phyloP scores from a whole-genome alignment of 2,888 invertebrate genomes.

The Xestia ashworthii region DNA sequence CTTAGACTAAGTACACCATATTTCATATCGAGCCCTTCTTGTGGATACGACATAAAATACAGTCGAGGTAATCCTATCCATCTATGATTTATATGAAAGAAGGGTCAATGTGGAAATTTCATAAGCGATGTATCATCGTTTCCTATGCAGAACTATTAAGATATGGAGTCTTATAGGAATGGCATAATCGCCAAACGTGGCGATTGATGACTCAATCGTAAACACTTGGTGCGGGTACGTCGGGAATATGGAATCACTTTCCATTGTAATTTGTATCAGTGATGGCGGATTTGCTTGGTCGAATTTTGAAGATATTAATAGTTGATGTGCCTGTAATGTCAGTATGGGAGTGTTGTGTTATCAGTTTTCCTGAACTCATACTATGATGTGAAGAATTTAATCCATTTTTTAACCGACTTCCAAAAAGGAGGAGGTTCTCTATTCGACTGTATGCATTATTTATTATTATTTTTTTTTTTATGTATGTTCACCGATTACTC shows the following conservation, averaged over 20 bases:
- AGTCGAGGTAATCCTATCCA: slow-evolving; percentile 88
- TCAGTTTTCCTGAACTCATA: neutral
- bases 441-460: too few species aligned
- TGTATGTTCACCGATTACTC: too few species aligned
- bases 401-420: too few species aligned
- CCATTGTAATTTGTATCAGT: slow-evolving; percentile 40
- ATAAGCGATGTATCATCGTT: slow-evolving; percentile 83
- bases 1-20: slow-evolving; percentile 89
- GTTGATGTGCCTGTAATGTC: neutral
- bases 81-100: slow-evolving; percentile 87
- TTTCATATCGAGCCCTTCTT: slow-evolving; percentile 87
- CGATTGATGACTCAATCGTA: slow-evolving; percentile 50
- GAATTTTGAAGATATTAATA: slow-evolving; percentile 5
- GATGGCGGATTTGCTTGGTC: slow-evolving; percentile 6
- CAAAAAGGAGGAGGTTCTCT: too few species aligned
- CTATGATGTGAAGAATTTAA: neutral
- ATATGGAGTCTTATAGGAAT: slow-evolving; percentile 54
- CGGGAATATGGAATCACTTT: slow-evolving; percentile 35
- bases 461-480: too few species aligned
- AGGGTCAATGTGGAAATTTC: slow-evolving; percentile 87
- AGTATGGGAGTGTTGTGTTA: neutral
- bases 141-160: slow-evolving; percentile 79
- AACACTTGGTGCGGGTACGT: slow-evolving; percentile 35
- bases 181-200: slow-evolving; percentile 25
- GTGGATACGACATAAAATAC: slow-evolving; percentile 88